Base-by-base conservation (phyloP, 2,888 invertebrate genomes). In the Phragmatobia fuliginosa region DNA sequence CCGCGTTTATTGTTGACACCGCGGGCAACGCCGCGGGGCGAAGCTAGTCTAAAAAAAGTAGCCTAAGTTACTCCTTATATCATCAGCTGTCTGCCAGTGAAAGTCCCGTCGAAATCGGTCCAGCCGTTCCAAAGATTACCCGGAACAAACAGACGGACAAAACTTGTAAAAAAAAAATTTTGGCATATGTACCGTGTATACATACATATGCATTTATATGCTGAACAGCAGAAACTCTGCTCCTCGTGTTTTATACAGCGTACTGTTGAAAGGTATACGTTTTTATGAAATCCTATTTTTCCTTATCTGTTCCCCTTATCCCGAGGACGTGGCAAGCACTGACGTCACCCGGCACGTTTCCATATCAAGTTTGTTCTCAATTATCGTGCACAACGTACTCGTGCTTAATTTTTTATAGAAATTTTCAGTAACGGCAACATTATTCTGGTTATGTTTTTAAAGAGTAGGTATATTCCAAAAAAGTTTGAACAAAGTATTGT, bases 301-400 rank as follows among this genome's bases (percentile, higher is more conserved):
- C 74, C 79, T 75, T 82, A 80, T 76, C 75, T 70, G 66, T 74
- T 75, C 75, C 75, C 80, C 76, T 76, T 73, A 76, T 75, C 67
- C 73, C 67, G 70, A 65, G 69, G 68, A 74, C 75, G 74, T 73
- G 69, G 70, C 70, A 71, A 70, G 72, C 68, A 64, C 58, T 80
- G 79, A 80, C 77, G 81, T 80, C 81, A 75, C 74, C 62, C 59
- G 66, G 64, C 71, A 70, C 67, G 73, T 74, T 80, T 71, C 66
- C 73, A 79, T 79, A 77, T 79, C 73, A 73, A 74, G 70, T 76
- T 77, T 62, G 73, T 75, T 75, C 65, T 60, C 60, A 72, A 70
- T 70, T 72, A 80, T 76, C 66, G 67, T 45, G 61, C 33, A 62
- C 49, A 45, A 33, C 41, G 28, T 59, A 62, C 66, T 49, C 31